Evolutionary conservation across 2,113 vertebrate species (phyloP), one percentile per base, ranked within the genome.

Genomic region (Ranitomeya imitator): DNA sequence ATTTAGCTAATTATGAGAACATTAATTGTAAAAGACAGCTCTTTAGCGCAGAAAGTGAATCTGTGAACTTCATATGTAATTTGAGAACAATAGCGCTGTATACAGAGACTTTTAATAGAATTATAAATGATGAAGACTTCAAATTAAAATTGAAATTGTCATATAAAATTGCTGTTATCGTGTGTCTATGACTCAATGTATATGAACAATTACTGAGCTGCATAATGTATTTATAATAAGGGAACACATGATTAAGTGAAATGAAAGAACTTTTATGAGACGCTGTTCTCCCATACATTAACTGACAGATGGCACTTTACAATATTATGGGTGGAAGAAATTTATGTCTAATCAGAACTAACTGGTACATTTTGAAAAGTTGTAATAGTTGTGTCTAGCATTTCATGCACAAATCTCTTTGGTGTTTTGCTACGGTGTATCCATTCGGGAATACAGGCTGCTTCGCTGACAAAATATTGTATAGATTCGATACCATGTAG

Each of bases 161-260:
- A 71, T 52, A 69, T 84, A 16, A 71, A 84, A 84, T 67, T 71
- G 21, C 45, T 26, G 51, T 84, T 60, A 84, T 84, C 82, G 12
- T 84, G 65, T 69, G 82, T 83, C 81, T 83, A 83, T 71, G 82
- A 84, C 82, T 69, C 82, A 26, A 84, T 55, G 71, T n/a, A 69
- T 84, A 55, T 18, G 16, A 84, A 71, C 18, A 83, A 69, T 83
- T 83, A 54, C 37, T 83, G 81, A 84, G 52, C 21, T 84, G 63
- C 55, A 84, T 71, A 55, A 84, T 84, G 52, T 84, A 84, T n/a
- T 84, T 69, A 54, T 84, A 55, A 84, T 55, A 84, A 23, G 61
- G 6, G 63, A 84, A 84, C 82, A 84, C 63, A 84, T 71, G 63
- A 84, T 69, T 84, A 69, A 84, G 63, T 71, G 51, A 54, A 83